Evolutionary conservation across 1,140 invertebrate genomes (phyloP).

Genomic region (Leptonema lineaticorne): DNA sequence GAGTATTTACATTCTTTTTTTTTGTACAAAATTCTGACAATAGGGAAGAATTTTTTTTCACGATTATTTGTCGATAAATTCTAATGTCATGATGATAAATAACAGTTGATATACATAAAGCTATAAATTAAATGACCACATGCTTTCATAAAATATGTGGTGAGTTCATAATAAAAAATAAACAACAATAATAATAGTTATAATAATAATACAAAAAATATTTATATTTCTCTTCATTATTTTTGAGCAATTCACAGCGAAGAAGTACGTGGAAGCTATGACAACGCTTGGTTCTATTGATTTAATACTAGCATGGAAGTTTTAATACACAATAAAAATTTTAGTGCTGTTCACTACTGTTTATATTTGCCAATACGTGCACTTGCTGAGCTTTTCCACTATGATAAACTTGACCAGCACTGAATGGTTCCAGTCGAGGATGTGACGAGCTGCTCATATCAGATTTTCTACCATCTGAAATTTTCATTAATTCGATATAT

Average conservation of each 20-base stretch:
- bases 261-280: too few relatives aligned
- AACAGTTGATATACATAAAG: neutral
- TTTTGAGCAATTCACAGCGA: neutral
- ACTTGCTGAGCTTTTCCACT: conserved; percentile 84
- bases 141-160: neutral
- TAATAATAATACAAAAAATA: too few relatives aligned
- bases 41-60: neutral
- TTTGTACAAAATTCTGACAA: conserved; percentile 11
- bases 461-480: conserved; percentile 44
- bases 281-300: too few relatives aligned
- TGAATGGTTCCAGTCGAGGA: conserved; percentile 79
- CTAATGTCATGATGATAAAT: conserved; percentile 14
- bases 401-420: conserved; percentile 85
- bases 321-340: neutral
- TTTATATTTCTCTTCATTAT: too few relatives aligned
- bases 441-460: conserved; percentile 51
- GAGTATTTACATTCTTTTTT: conserved; percentile 21
- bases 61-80: neutral
- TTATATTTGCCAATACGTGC: conserved; percentile 70
- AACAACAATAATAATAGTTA: too few relatives aligned
- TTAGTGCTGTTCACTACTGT: conserved; percentile 24
- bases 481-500: too few relatives aligned
- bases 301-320: too few relatives aligned
- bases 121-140: neutral
- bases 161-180: neutral